Base-by-base conservation (phyloP, 2,113 vertebrate species). In the Atrichornis clamosus region DNA sequence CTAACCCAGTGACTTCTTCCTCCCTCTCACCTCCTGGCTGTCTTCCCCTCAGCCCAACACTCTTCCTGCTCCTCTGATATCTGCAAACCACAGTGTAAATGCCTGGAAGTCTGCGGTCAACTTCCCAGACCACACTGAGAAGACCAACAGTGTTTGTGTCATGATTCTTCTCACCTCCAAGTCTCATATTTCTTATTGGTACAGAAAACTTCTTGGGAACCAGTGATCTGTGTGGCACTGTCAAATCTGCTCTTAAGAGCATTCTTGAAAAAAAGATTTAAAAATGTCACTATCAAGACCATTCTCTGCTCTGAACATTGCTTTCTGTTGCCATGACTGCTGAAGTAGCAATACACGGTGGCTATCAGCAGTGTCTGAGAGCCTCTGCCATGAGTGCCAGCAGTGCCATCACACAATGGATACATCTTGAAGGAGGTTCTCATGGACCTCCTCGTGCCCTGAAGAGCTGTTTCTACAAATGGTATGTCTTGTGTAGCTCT, bases 1-100 rank as follows among this genome's bases (percentile, higher is more conserved):
- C 35, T 49, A 69, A 6, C 7, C 1, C 2, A 59, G 62, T 28
- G 32, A n/a, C 13, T 63, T 67, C 20, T 72, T 88, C 17, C 10
- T 76, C 37, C 8, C 11, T 73, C 39, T 82, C 37, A 69, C 11
- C 23, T 90, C 41, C 37, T 47, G 32, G 13, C 39, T 63, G 10
- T 49, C 44, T 58, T 81, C 21, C 13, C 10, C 13, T 53, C 39
- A 85, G 22, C 9, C 46, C 70, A 78, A 33, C 9, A 11, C 11
- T 58, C 18, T 39, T 47, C 18, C 24, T 13, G 5, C 10, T 85
- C 13, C 37, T 64, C 55, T 59, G 19, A 73, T 28, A 15, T 42
- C n/a, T 1, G 0, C 42, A 67, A 84, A 58, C 4, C 6, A 3
- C 20, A 76, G 33, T 1, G 0, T 26, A 68, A 91, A 49, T 46